Percentiles rank a stretch among this genome's conserved stretches.
These are phyloP conservation scores for Galeopterus variegatus DNA, from an alignment of 2,113 vertebrate species.

Conservation along the genomic window DNA sequence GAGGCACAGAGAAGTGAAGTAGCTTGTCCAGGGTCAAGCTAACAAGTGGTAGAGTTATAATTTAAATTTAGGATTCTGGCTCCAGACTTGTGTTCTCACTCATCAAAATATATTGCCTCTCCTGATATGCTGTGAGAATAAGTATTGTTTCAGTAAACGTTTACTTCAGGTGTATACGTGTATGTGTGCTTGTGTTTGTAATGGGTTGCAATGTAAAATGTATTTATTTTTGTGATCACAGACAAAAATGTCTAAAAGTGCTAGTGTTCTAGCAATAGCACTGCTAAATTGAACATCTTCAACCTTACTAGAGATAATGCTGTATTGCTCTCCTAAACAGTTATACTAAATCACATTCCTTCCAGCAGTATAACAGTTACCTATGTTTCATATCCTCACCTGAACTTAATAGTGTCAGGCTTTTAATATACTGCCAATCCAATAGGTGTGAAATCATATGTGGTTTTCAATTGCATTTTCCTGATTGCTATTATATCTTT, in stretches of 20 bases:
- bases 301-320: slow-evolving; percentile 14
- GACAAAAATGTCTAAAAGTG: slow-evolving; percentile 31
- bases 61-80: slow-evolving; percentile 13
- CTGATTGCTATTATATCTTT: slow-evolving; percentile 15
- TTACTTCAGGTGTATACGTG: not conserved
- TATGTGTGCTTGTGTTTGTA: not conserved
- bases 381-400: not conserved
- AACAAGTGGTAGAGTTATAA: not conserved
- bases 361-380: not conserved
- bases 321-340: slow-evolving; percentile 28
- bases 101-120: not conserved
- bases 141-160: slow-evolving; percentile 24
- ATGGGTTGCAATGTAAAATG: slow-evolving; percentile 44
- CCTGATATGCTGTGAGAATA: slow-evolving; percentile 14
- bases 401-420: slow-evolving; percentile 32
- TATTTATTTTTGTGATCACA: slow-evolving; percentile 44
- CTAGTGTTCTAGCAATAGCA: not conserved
- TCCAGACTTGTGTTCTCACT: slow-evolving; percentile 23
- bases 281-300: slow-evolving; percentile 29
- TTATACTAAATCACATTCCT: not conserved
- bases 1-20: not conserved
- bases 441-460: not conserved
- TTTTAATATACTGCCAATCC: not conserved
- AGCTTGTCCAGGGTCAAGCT: not conserved
- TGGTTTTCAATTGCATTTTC: slow-evolving; percentile 47